Conservation (phyloP, 92 coral and sea anemone genomes). For the Phenganax stokvisi region DNA sequence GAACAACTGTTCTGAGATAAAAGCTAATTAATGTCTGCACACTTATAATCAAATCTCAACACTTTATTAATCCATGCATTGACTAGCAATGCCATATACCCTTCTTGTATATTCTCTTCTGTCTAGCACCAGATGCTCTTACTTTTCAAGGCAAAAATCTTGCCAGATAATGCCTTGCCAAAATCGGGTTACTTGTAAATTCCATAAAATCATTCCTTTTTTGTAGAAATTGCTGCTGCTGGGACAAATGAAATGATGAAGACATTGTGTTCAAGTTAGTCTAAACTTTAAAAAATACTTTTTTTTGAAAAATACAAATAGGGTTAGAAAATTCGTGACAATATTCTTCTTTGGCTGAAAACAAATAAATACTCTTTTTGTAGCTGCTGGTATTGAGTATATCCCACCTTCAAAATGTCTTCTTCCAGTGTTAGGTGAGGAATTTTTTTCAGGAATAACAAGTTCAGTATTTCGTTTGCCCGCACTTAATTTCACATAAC, state of each 20-base stretch:
- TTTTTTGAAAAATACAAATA: neutral
- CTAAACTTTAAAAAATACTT: neutral
- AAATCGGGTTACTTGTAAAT: neutral
- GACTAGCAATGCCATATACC: too few relatives aligned
- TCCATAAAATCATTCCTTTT: neutral
- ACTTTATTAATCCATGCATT: too few relatives aligned
- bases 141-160: too few relatives aligned
- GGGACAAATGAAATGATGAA: slow-evolving; percentile 87
- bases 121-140: too few relatives aligned
- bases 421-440: slow-evolving; percentile 73
- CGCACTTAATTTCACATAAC: too few relatives aligned
- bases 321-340: neutral
- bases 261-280: slow-evolving; percentile 69
- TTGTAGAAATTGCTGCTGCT: slow-evolving; percentile 58
- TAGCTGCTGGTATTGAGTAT: slow-evolving; percentile 91
- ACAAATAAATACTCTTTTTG: neutral
- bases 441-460: neutral
- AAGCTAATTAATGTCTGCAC: too few relatives aligned
- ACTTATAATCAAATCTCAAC: too few relatives aligned
- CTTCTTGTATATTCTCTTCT: too few relatives aligned
- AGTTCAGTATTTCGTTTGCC: neutral
- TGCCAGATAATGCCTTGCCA: too few relatives aligned
- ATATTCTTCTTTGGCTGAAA: neutral
- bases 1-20: too few relatives aligned
- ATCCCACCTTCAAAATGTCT: slow-evolving; percentile 76